Evolutionary conservation across 1,140 invertebrate species (phyloP).

Genomic region (Leptestheria dahalacensis): DNA sequence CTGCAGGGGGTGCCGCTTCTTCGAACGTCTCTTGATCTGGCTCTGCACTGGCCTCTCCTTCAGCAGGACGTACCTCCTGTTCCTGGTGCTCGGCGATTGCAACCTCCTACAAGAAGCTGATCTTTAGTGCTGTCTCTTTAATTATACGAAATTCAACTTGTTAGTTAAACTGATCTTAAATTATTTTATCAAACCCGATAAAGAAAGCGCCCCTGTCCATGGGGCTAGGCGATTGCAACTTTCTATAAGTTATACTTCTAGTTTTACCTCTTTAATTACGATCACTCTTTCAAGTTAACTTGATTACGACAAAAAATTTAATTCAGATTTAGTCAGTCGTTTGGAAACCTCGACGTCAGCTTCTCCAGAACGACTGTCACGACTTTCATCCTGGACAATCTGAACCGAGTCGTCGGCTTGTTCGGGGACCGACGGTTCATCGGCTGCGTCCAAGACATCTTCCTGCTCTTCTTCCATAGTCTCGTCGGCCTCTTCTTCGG

Average conservation of each 20-base stretch:
- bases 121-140: too few relatives aligned
- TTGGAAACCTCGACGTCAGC: background rate
- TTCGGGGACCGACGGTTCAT: constrained; percentile 21
- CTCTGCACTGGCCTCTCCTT: constrained; percentile 33
- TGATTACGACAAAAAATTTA: background rate
- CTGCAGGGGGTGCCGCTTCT: constrained; percentile 12
- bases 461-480: constrained; percentile 23
- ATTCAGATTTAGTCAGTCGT: background rate
- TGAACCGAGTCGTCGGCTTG: constrained; percentile 18
- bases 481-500: constrained; percentile 23
- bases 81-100: background rate
- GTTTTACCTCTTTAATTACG: too few relatives aligned
- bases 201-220: too few relatives aligned
- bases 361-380: background rate
- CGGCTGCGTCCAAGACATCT: constrained; percentile 29
- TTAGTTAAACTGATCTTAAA: too few relatives aligned
- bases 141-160: too few relatives aligned
- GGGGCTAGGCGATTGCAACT: too few relatives aligned
- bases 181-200: too few relatives aligned
- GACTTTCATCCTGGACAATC: constrained; percentile 14
- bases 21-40: constrained; percentile 29
- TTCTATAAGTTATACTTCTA: too few relatives aligned
- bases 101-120: background rate
- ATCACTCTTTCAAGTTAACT: background rate
- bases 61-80: background rate